Evolutionary conservation across 35 echinoderm and acorn worm species (phyloP), one percentile per base, ranked within the genome.

Genomic region (Lytechinus pictus): DNA sequence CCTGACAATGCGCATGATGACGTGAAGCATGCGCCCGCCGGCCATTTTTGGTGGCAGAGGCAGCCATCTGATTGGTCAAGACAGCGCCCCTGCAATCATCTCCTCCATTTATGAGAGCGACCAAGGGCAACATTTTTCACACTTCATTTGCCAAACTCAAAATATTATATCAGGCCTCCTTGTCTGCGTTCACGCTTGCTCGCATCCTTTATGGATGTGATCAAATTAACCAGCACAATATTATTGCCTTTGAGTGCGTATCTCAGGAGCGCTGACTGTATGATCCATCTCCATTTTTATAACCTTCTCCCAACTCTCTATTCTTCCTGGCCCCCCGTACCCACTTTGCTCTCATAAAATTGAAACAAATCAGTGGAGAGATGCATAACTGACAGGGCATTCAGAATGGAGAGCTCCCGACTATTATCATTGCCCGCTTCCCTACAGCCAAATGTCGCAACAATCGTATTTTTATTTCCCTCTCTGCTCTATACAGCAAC

Each of bases 381-480:
- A 93, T 93, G 55, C 92, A 93, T 55, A 93, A 93, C 92, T 93
- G 92, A 93, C 53, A 93, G 55, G 53, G 55, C 52, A 53, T 93
- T 93, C 54, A 27, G 0, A n/a, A 44, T 54, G 88, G 29, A 52
- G 88, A 54, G 88, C 28, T 54, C 27, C 27, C 1, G 13, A 13
- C n/a, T 93, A 93, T 93, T 93, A 93, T 57, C 57, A 27, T 93
- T 57, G 55, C n/a, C 52, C 27, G 52, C 54, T 93, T 56, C 92
- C 92, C 92, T 93, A 93, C 28, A 93, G 92, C 92, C 92, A 93
- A 93, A 93, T 93, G 92, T 93, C 55, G 92, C 92, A 93, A 93
- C 92, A 55, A 93, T 93, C 92, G 29, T 27, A 24, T 54, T 93
- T 93, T 52, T 93, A 24, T 79, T 24, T 79, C 66, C 57, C 92